Base-by-base conservation (phyloP, 30 jellyfish, hydroid and myxozoan species). In the Cassiopea andromeda region DNA sequence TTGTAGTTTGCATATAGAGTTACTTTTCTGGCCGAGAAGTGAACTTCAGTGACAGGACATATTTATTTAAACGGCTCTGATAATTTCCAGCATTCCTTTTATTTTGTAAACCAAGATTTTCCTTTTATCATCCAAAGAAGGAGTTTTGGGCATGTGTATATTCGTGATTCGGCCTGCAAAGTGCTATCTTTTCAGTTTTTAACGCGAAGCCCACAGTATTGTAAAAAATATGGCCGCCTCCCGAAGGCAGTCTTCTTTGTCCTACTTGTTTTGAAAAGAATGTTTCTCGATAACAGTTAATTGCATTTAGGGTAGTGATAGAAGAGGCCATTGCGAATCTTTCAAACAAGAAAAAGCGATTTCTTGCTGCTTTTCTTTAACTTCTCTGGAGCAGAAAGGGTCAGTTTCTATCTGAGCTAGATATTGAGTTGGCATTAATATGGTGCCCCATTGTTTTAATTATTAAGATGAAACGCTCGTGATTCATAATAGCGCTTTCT, bases 401-500 rank as follows among this genome's bases (percentile, higher is more conserved):
- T 54, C 10, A 54, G 64, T 54, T 54, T 54, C 10, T 3, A 54
- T 6, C 64, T 54, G 64, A 10, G 64, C 12, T 54, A 54, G 64
- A 54, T 54, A 54, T 54, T 54, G 64, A 54, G 64, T 54, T 54
- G 64, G 64, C 64, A 54, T 54, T 54, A 54, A 64, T 64, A 9
- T 64, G 73, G 73, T 64, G 43, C 73, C 73, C 43, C 43, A 64
- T 9, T 17, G 79, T 43, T 70, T 70, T 18, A 70, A 70, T 70
- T 18, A 70, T 70, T 70, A 70, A 70, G 79, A 38, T 43, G 38
- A n/a, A 70, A 43, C 79, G 79, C 79, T 70, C 57, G 27, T 70
- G 79, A 70, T 14, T 70, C 79, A 70, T 70, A 70, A 70, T 6
- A 19, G 54, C 79, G 79, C 57, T 18, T 70, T 70, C 79, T 43